Evolutionary conservation across 2,888 invertebrate species (phyloP), one percentile per base, ranked within the genome.

Genomic region (Parochlus steinenii): DNA sequence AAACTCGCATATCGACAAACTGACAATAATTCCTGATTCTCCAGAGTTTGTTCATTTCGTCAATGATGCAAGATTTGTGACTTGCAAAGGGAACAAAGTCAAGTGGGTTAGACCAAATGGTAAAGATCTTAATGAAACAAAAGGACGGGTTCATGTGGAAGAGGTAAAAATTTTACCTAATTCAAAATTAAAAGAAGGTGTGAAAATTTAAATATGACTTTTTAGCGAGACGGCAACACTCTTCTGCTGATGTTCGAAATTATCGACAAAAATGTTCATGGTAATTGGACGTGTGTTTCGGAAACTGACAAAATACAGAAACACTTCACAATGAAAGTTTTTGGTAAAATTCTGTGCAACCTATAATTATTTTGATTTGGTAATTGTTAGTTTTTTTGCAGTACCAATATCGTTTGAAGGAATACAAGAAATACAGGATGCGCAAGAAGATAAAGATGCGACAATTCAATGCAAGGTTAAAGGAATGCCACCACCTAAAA

Each of bases 391-490:
- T 40, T 33, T 40, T 38, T 35, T 53, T 54, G 27, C 53, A 71
- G 71, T 63, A 42, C 64, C 65, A 41, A 61, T 70, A 38, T 59
- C 58, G 29, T 71, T 70, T 48, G 57, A 62, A 46, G 66, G 67
- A 46, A 65, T 67, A 31, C 57, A 61, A 22, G 51, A 54, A 11
- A 53, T 61, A 5, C 63, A 67, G 45, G 60, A 54, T 33, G 67
- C 62, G 2, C 53, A 53, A 31, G 69, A 70, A 49, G 59, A 62
- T 26, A 50, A 54, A 26, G 58, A 64, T 43, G 61, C 61, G 6
- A 57, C 59, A 24, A 56, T 61, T 32, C 45, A 52, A 32, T 61
- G 61, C 41, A 54, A 55, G 41, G 61, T 57, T 30, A 56, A 52
- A 41, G 64, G 64, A 14, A 64, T 65, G 45, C 60, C 60, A 4